Conservation (phyloP, 1,140 invertebrate species). For the Meloidogyne exigua region DNA sequence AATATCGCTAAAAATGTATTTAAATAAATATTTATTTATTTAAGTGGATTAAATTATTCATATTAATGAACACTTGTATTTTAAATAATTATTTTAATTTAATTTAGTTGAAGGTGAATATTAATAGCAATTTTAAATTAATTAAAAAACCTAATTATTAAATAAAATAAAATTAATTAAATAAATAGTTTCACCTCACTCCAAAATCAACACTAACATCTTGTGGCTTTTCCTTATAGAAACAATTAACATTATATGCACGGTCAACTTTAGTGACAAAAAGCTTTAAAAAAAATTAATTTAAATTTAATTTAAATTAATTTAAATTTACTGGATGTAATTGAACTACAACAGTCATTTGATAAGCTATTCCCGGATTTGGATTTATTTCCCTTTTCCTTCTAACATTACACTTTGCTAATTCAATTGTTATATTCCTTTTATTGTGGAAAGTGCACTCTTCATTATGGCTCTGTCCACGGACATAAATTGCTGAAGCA, state of each 20-base stretch:
- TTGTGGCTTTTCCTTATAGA: conserved; percentile 57
- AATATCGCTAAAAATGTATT: conserved; percentile 50
- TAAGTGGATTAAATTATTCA: background rate
- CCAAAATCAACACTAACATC: conserved; percentile 50
- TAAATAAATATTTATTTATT: background rate
- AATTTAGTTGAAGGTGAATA: too few species aligned
- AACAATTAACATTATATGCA: conserved; percentile 61
- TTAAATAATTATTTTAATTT: too few species aligned
- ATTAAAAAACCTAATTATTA: too few species aligned
- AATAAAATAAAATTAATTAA: too few species aligned
- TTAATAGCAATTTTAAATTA: too few species aligned
- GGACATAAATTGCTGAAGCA: conserved; percentile 54
- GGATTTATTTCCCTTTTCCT: conserved; percentile 61
- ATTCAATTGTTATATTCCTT: conserved; percentile 51
- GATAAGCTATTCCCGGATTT: conserved; percentile 52
- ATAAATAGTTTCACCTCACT: conserved; percentile 39
- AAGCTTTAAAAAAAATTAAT: conserved; percentile 23
- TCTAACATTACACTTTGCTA: conserved; percentile 58
- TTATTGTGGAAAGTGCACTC: conserved; percentile 53
- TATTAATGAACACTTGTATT: too few species aligned
- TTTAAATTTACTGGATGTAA: conserved; percentile 55
- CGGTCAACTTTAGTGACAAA: conserved; percentile 59
- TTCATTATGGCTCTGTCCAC: conserved; percentile 56
- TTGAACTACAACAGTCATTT: conserved; percentile 61
- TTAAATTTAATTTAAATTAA: background rate